Conservation (phyloP, 2,888 invertebrate genomes). For the Bellardia bayeri region DNA sequence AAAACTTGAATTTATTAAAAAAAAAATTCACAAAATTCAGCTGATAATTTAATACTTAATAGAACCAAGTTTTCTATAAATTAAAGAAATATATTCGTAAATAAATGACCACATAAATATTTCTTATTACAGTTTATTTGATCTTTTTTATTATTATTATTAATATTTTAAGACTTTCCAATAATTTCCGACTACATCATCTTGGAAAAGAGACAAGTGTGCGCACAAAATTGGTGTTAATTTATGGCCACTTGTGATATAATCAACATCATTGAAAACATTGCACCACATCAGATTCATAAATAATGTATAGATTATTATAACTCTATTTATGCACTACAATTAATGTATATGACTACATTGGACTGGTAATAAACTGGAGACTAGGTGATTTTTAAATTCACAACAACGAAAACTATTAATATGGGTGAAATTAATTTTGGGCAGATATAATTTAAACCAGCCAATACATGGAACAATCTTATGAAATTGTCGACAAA, state of each 20-base stretch:
- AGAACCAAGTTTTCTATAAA: too few species aligned
- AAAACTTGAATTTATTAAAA: too few species aligned
- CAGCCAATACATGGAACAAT: not conserved
- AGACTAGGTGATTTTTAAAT: not conserved
- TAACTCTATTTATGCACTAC: conserved; percentile 48
- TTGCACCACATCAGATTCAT: conserved; percentile 62
- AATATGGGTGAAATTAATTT: not conserved
- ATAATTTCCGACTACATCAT: not conserved
- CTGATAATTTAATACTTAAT: too few species aligned
- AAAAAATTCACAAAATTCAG: too few species aligned
- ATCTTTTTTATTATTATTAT: too few species aligned
- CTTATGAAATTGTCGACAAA: conserved; percentile 2
- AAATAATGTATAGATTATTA: conserved; percentile 65
- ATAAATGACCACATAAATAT: too few species aligned
- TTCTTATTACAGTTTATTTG: too few species aligned
- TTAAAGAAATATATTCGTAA: too few species aligned
- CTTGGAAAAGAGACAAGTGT: conserved; percentile 16
- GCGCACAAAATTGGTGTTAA: conserved; percentile 61
- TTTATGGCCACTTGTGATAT: conserved; percentile 65
- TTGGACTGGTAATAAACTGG: not conserved
- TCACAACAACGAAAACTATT: not conserved
- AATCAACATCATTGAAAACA: conserved; percentile 62
- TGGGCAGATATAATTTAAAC: not conserved
- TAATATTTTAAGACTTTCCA: not conserved
- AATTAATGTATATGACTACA: not conserved